These are phyloP conservation scores for Portunus trituberculatus DNA, from an alignment of 1,140 invertebrate species.

Conservation along the genomic window DNA sequence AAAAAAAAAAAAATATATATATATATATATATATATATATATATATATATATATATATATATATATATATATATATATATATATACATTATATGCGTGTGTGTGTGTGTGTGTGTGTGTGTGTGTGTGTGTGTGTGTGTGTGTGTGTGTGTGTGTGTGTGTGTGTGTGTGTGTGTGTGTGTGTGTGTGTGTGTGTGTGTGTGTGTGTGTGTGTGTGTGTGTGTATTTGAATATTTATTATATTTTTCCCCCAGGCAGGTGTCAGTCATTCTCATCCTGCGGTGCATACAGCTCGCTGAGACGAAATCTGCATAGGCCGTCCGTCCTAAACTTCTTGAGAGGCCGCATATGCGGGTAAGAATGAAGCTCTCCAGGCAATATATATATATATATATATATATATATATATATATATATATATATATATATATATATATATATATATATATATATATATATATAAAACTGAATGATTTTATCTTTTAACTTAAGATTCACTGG, in stretches of 20 bases:
- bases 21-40: too few species aligned
- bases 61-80: too few species aligned
- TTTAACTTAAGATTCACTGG: too few species aligned
- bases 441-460: too few species aligned
- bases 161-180: too few species aligned
- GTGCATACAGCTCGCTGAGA: not conserved
- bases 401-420: not conserved
- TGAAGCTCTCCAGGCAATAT: not conserved
- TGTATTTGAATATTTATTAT: not conserved
- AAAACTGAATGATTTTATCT: too few species aligned
- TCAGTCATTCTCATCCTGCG: not conserved
- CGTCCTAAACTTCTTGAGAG: not conserved
- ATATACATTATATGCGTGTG: too few species aligned
- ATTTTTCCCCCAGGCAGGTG: slow-evolving; percentile 36
- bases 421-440: not conserved
- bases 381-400: not conserved
- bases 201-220: not conserved
- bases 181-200: slow-evolving; percentile 24
- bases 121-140: too few species aligned
- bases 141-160: too few species aligned
- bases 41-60: too few species aligned
- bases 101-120: too few species aligned
- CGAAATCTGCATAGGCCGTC: not conserved
- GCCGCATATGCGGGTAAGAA: slow-evolving; percentile 45
- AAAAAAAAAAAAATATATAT: too few species aligned